Evolutionary conservation across 2,797 vertebrate genomes (phyloP), one percentile per base, ranked within the genome.

Genomic region (Thunnus albacares): DNA sequence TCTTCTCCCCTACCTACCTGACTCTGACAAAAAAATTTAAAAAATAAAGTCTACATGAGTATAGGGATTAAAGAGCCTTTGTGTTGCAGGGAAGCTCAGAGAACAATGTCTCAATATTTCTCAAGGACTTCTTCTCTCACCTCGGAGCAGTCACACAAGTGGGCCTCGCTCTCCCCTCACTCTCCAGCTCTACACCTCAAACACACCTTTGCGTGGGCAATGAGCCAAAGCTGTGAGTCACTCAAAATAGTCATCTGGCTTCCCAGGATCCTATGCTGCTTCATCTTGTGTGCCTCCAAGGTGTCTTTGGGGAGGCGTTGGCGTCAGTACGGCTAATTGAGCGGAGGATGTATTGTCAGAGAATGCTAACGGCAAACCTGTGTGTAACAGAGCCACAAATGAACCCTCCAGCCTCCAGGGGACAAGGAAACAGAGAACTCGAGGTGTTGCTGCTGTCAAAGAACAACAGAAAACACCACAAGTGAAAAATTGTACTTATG

Each of bases 181-280:
- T 57, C 74, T 24, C 47, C 58, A 43, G 77, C 60, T 76, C 26
- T 26, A 7, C n/a, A 51, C 51, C 52, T 24, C 4, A 0, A 74
- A 49, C 5, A 8, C 61, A 87, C 69, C 71, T 82, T 71, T 3
- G 20, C 15, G 79, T 89, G 82, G 84, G 82, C 85, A 84, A 83
- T 6, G 69, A 69, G 45, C 75, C 79, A 58, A 76, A 57, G 66
- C 75, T 26, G 78, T 86, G 77, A 83, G 72, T 85, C 79, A 87
- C 76, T 89, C 76, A 66, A n/a, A 83, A 75, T 30, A 82, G 69
- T 67, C 60, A 26, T 56, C 57, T 9, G 66, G 64, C 70, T 76
- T 73, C 74, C 26, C 56, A 79, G 68, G 51, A 85, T 71, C 38
- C 80, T 47, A 71, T 9, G 66, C 62, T 5, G 75, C 82, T 74